phyloP scores from a whole-genome alignment of 2,113 vertebrate species.

The Lagopus leucura region DNA sequence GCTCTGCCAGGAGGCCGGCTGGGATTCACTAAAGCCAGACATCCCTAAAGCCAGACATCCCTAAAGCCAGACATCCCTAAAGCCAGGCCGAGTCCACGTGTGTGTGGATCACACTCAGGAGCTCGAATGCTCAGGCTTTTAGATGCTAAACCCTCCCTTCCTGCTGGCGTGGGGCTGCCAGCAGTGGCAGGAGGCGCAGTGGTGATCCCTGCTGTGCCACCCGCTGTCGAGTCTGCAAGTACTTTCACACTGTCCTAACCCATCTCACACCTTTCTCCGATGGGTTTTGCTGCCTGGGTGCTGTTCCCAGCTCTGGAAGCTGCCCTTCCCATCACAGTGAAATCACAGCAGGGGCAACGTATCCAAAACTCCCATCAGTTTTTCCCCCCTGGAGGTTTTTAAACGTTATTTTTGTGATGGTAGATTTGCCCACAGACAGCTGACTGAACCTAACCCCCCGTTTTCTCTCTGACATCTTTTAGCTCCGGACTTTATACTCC shows the following conservation, averaged over 20 bases:
- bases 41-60: no score
- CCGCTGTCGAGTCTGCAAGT: fast-evolving
- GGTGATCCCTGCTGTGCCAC: not conserved
- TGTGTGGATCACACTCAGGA: not conserved
- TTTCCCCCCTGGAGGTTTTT: not conserved
- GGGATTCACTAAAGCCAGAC: not conserved
- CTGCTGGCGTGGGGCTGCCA: not conserved
- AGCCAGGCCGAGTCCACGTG: no score
- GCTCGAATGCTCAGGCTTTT: not conserved
- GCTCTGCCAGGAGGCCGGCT: not conserved
- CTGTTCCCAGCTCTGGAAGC: fast-evolving
- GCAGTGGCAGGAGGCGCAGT: not conserved
- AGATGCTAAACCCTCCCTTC: not conserved
- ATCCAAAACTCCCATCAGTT: not conserved
- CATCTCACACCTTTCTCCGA: not conserved
- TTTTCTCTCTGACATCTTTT: not conserved
- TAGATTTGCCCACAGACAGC: not conserved
- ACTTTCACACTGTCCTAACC: not conserved
- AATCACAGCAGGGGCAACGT: no score
- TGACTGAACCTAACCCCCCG: not conserved
- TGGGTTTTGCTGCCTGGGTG: not conserved
- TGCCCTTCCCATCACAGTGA: not conserved
- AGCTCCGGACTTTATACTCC: not conserved
- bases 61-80: no score
- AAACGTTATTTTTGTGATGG: not conserved